These are phyloP conservation scores for Diadegma fenestrale DNA, from an alignment of 2,888 invertebrate genomes.

Conservation along the genomic window DNA sequence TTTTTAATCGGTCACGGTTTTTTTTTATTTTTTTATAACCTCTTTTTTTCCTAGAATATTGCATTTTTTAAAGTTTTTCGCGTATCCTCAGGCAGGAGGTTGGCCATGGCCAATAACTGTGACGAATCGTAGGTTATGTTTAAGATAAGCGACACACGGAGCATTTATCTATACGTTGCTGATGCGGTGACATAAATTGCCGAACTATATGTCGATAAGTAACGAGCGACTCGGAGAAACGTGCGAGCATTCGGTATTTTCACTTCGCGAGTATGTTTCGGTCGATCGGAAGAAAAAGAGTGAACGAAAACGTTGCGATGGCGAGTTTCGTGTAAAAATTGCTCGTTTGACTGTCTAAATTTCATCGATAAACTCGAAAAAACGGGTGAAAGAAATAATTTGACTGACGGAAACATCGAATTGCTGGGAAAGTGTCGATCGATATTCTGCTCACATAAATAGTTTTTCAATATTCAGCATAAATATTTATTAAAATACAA, in stretches of 20 bases:
- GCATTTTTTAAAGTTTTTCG: background rate
- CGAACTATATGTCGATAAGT: background rate
- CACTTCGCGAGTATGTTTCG: background rate
- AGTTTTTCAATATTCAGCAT: background rate
- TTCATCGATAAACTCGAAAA: background rate
- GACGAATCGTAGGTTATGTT: background rate
- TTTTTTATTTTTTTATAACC: no score
- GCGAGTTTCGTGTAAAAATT: background rate
- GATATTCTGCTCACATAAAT: background rate
- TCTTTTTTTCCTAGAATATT: background rate
- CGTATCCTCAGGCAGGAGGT: background rate
- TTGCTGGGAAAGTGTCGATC: background rate
- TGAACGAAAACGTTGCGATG: background rate
- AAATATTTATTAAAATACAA: background rate
- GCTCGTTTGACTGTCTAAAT: background rate
- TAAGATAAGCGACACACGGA: background rate
- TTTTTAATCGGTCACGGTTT: background rate
- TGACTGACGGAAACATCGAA: background rate
- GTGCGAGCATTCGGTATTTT: background rate
- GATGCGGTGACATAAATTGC: constrained; percentile 2
- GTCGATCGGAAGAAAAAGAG: constrained; percentile 2
- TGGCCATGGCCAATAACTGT: constrained; percentile 9
- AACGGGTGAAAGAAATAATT: background rate
- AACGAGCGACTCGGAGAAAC: constrained; percentile 14
- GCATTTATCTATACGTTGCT: background rate